phyloP scores from a whole-genome alignment of 2,888 invertebrate genomes.

The Lycaena phlaeas region DNA sequence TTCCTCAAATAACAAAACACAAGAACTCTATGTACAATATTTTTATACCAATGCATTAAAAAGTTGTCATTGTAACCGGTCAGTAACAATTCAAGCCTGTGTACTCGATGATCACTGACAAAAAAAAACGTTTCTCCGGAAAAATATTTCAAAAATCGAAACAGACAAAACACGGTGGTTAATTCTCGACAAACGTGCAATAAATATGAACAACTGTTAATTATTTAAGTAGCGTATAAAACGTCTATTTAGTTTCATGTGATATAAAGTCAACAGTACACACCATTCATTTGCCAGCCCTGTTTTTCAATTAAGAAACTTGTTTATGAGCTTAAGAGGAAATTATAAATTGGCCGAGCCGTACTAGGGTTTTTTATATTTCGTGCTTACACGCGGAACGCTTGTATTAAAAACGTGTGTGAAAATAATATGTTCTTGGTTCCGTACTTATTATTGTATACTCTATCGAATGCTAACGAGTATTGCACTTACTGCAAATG shows the following conservation, averaged over 20 bases:
- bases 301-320: constrained; percentile 20
- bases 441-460: neutral
- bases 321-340: constrained; percentile 14
- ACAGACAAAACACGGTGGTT: neutral
- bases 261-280: constrained; percentile 8
- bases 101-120: neutral
- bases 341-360: constrained; percentile 6
- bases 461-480: too few species aligned
- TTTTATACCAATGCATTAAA: too few species aligned
- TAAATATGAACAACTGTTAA: constrained; percentile 9
- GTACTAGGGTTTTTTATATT: constrained; percentile 1
- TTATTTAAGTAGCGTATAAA: constrained; percentile 11
- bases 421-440: neutral
- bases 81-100: neutral
- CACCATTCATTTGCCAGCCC: constrained; percentile 16
- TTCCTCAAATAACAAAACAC: too few species aligned
- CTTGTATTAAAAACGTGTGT: neutral
- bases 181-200: constrained; percentile 1
- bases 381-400: constrained; percentile 7
- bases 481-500: too few species aligned
- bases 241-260: constrained; percentile 10
- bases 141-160: neutral
- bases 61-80: too few species aligned
- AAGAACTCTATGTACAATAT: too few species aligned
- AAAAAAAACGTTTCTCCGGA: neutral